Evolutionary conservation across 2,888 invertebrate genomes (phyloP).

Genomic region (Camptogramma bilineatum): DNA sequence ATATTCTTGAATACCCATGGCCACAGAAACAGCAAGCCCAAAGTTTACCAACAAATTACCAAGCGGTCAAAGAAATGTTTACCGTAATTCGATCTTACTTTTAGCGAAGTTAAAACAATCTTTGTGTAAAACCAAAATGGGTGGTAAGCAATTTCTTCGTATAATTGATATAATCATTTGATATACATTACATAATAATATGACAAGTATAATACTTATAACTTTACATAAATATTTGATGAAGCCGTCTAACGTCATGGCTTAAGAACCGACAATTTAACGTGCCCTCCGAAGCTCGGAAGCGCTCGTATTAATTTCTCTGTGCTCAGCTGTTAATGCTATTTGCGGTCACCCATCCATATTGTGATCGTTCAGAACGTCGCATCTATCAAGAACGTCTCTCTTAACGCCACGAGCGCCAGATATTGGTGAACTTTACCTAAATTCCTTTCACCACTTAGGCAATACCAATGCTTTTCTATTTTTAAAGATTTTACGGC

Average conservation of each 20-base stretch:
- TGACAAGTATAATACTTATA: too few species aligned
- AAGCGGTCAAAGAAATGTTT: background rate
- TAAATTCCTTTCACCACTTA: background rate
- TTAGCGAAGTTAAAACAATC: background rate
- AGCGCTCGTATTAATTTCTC: too few species aligned
- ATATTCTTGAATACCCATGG: background rate
- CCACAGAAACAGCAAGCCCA: background rate
- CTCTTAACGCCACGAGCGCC: too few species aligned
- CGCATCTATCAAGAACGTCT: too few species aligned
- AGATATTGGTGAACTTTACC: background rate
- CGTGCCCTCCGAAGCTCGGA: too few species aligned
- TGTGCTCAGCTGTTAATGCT: too few species aligned
- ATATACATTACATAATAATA: too few species aligned
- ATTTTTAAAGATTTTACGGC: conserved; percentile 5
- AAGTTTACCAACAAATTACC: background rate
- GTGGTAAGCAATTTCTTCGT: background rate
- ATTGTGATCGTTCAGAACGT: too few species aligned
- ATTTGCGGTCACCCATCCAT: too few species aligned
- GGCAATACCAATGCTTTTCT: conserved; percentile 1
- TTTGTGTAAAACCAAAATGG: background rate
- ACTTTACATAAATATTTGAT: too few species aligned
- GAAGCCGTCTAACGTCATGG: too few species aligned
- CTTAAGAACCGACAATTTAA: too few species aligned
- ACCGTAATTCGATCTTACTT: background rate
- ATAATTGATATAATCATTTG: background rate